Base-by-base conservation (phyloP, 2,113 vertebrate species). In the Rhadina sibilatrix region DNA sequence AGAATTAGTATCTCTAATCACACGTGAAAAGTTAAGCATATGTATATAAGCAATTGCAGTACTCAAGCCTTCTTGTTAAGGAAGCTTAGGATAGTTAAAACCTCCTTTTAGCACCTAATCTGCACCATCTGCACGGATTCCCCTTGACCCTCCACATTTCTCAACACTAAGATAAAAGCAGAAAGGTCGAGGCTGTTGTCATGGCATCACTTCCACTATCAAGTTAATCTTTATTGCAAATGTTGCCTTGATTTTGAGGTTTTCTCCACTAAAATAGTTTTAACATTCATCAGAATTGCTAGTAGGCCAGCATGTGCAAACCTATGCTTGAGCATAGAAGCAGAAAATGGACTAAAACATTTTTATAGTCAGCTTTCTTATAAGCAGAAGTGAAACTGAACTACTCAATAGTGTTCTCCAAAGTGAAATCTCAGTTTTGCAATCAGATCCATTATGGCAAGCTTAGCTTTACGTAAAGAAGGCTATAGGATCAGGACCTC, bases 71-170 rank as follows among this genome's bases (percentile, higher is more conserved):
- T 57, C 64, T 6, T 21, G 23, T n/a, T 90, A 74, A 78, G 53
- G 53, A 87, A 95, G 57, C 30, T 87, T 94, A 85, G 61, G 24
- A 38, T 61, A 57, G 35, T 35, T 93, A 83, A 93, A 95, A 69
- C 19, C 78, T 76, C 9, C 25, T 92, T 89, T 75, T n/a, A 83
- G 69, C 53, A 76, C 33, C 20, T 82, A 79, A 78, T 87, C 23
- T 4, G 0, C 18, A 84, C 57, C 89, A 72, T 61, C 82, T 93
- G 87, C 53, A 84, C 28, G 79, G 20, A 19, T 30, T 90, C 22
- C 28, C 57, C 35, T 15, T 27, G 19, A 25, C 22, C 20, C 50
- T 24, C 18, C 21, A 14, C 28, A 84, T 76, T 72, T 68, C 46
- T 38, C 61, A 72, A 33, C 9, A 30, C 3, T 33, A 33, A 52